Base-by-base conservation (phyloP, 2,797 vertebrate genomes). In the Hemitrygon akajei region DNA sequence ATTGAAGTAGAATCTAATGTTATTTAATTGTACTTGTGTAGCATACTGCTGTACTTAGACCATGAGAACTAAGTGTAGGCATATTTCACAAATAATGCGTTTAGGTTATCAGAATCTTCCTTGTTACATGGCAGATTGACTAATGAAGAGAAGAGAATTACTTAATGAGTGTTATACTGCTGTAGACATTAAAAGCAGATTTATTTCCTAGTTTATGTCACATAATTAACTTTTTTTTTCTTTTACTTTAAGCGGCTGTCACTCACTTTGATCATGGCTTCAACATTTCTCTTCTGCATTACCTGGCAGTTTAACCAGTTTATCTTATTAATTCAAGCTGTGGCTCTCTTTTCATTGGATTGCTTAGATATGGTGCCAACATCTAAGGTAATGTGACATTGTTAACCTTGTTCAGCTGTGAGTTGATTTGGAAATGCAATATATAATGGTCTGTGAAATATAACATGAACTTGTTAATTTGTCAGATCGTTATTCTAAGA, bases 241-340 rank as follows among this genome's bases (percentile, higher is more conserved):
- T 94, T 63, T 94, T 96, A 81, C 94, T 94, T 94, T 34, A 96
- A 99, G 98, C 98, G 96, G 95, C 96, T 98, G 95, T 96, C 97
- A 94, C 97, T 98, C 95, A 95, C 96, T 95, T 95, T 97, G 95
- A 96, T 99, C 95, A 99, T 98, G 94, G 94, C 98, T 94, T 98
- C 98, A 25, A 99, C 98, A 0, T 97, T 99, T 95, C 97, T 98
- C 94, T 99, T 99, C 96, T 98, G 98, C 94, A 96, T 99, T 95
- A 97, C 98, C 3, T 99, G 99, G 99, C 99, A 99, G 95, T 99
- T 99, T 95, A 99, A 99, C 96, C 99, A 99, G 95, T 99, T 99
- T 95, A 98, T 99, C 96, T 96, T 99, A 94, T 97, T 99, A 6
- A 97, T 99, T 94, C 99, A 99, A 94, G 98, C 98, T 0, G 94